Percentiles rank a stretch among this genome's conserved stretches.
Evolutionary conservation across 2,888 invertebrate genomes (phyloP).

Genomic region (Coleophora deauratella): DNA sequence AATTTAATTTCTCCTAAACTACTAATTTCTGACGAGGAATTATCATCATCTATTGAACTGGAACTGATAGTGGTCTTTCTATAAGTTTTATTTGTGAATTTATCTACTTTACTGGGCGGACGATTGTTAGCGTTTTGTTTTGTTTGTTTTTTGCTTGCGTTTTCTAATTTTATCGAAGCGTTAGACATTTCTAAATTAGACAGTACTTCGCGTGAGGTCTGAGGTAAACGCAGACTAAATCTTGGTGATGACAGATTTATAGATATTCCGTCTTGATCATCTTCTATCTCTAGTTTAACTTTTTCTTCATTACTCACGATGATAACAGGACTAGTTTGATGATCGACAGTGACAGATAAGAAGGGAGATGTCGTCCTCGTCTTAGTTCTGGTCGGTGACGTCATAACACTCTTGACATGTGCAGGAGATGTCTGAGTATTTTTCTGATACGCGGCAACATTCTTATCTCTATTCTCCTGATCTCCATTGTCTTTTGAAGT

Average conservation of each 20-base stretch:
- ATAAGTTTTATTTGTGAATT: conserved; percentile 16
- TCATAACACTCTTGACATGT: conserved; percentile 58
- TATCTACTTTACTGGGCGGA: background rate
- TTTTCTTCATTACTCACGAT: conserved; percentile 31
- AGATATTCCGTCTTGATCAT: conserved; percentile 45
- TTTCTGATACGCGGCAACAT: conserved; percentile 44
- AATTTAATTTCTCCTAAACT: conserved; percentile 57
- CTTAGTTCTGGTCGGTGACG: conserved; percentile 57
- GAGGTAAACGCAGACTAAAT: conserved; percentile 55
- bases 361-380: conserved; percentile 63
- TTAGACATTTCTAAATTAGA: conserved; percentile 36
- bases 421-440: conserved; percentile 66
- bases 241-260: conserved; percentile 60
- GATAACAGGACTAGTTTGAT: conserved; percentile 51
- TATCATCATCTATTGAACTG: conserved; percentile 51
- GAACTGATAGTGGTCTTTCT: conserved; percentile 35
- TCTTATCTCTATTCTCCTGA: conserved; percentile 25
- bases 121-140: background rate
- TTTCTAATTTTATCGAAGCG: conserved; percentile 17
- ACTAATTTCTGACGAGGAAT: conserved; percentile 57
- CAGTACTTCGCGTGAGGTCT: conserved; percentile 44
- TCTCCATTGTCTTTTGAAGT: conserved; percentile 33
- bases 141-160: conserved; percentile 7
- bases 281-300: conserved; percentile 25
- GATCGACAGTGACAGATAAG: conserved; percentile 35